Percentiles rank a stretch among this genome's conserved stretches.
Conservation (phyloP, 1,140 invertebrate species). For the Tachypleus tridentatus region DNA sequence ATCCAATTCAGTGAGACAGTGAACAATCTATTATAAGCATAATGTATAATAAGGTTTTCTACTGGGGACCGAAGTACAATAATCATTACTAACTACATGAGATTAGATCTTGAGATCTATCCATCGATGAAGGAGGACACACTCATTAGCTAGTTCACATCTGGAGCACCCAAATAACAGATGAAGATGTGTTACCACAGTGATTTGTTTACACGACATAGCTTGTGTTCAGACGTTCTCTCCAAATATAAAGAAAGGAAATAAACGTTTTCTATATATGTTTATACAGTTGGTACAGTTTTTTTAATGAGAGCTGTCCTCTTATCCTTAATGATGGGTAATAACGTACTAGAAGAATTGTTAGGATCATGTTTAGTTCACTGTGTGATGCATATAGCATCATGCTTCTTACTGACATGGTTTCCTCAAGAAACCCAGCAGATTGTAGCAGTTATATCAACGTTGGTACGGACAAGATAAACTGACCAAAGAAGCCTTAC, state of each 20-base stretch:
- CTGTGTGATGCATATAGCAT: slow-evolving; percentile 52
- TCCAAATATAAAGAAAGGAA: slow-evolving; percentile 93
- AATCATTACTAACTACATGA: no score
- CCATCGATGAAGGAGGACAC: no score
- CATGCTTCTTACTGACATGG: slow-evolving; percentile 28
- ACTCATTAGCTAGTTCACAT: no score
- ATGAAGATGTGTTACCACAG: no score
- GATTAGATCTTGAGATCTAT: no score
- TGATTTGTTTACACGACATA: no score
- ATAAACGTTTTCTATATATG: slow-evolving; percentile 60
- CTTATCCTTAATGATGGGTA: slow-evolving; percentile 97
- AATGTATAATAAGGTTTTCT: no score
- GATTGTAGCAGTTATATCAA: slow-evolving; percentile 59
- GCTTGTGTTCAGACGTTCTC: slow-evolving; percentile 15
- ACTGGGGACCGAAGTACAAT: no score
- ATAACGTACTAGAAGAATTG: slow-evolving; percentile 72
- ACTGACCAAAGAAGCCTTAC: slow-evolving; percentile 74
- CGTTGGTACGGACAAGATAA: slow-evolving; percentile 75
- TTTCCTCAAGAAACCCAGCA: slow-evolving; percentile 79
- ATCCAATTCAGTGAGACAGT: no score
- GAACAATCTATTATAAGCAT: no score
- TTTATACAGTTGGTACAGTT: slow-evolving; percentile 90
- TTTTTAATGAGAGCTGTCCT: slow-evolving; percentile 88
- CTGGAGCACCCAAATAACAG: no score
- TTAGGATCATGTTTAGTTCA: slow-evolving; percentile 62